These are phyloP conservation scores for Xanthia icteritia DNA, from an alignment of 2,888 invertebrate genomes.

Conservation along the genomic window DNA sequence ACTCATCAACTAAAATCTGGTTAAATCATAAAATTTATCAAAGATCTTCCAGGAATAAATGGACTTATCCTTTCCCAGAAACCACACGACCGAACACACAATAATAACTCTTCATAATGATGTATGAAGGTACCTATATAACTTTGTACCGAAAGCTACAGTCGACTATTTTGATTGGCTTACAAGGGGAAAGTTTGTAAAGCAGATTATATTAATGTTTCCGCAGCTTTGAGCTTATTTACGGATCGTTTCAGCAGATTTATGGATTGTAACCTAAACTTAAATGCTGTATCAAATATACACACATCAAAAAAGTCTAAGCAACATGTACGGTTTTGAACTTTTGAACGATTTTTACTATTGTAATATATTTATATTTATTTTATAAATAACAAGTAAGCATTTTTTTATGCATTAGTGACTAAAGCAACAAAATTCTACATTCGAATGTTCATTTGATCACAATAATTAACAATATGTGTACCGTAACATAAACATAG, in stretches of 20 bases:
- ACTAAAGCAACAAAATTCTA: too few relatives aligned
- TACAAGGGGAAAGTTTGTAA: constrained; percentile 44
- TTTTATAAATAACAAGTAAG: too few relatives aligned
- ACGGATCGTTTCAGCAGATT: constrained; percentile 31
- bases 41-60: neutral
- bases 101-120: constrained; percentile 25
- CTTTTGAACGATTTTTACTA: too few relatives aligned
- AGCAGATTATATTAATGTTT: constrained; percentile 61
- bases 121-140: constrained; percentile 18
- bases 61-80: neutral
- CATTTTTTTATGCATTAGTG: too few relatives aligned
- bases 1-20: neutral
- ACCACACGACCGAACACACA: neutral
- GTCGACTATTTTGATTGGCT: constrained; percentile 48
- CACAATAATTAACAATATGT: too few relatives aligned
- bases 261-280: constrained; percentile 41
- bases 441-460: too few relatives aligned
- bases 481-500: too few relatives aligned
- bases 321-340: too few relatives aligned
- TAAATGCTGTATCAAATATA: constrained; percentile 14
- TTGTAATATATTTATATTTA: too few relatives aligned
- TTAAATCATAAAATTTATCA: neutral
- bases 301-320: too few relatives aligned
- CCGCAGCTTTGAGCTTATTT: constrained; percentile 48
- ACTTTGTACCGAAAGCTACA: constrained; percentile 29